phyloP scores from a whole-genome alignment of 2,113 vertebrate species.

The Ochotona curzoniae region DNA sequence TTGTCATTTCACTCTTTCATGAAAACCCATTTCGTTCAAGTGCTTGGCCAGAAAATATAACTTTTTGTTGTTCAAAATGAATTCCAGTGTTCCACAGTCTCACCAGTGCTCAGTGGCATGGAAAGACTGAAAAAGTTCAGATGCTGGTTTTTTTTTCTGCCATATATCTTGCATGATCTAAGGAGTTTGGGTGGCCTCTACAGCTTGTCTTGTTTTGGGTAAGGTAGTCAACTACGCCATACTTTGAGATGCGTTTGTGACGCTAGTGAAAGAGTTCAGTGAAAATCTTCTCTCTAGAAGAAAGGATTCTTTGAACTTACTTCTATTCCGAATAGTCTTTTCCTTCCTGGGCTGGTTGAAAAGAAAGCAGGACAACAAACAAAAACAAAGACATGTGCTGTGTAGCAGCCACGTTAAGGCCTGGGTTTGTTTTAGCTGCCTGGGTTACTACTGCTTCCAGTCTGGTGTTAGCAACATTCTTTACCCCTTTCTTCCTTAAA shows the following conservation, averaged over 20 bases:
- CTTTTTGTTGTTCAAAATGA: conserved; percentile 42
- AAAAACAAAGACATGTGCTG: neutral
- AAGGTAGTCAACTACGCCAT: neutral
- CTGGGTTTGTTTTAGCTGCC: neutral
- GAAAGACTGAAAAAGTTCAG: conserved; percentile 31
- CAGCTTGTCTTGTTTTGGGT: conserved; percentile 16
- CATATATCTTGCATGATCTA: neutral
- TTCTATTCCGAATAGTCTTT: neutral
- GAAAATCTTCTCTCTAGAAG: neutral
- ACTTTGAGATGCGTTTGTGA: neutral
- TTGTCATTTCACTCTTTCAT: conserved; percentile 58
- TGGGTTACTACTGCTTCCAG: neutral
- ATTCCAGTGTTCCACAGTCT: neutral
- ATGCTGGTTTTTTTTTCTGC: conserved; percentile 31
- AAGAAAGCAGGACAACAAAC: neutral
- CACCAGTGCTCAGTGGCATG: conserved; percentile 17
- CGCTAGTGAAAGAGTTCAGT: neutral
- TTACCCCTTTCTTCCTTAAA: neutral
- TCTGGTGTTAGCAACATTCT: neutral
- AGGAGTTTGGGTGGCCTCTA: neutral
- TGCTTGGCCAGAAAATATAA: neutral
- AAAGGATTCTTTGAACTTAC: neutral
- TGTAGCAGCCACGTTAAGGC: neutral
- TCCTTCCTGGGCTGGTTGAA: neutral
- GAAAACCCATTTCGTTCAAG: conserved; percentile 50